Conservation (phyloP, 2,888 invertebrate genomes). For the Athalia circularis region DNA sequence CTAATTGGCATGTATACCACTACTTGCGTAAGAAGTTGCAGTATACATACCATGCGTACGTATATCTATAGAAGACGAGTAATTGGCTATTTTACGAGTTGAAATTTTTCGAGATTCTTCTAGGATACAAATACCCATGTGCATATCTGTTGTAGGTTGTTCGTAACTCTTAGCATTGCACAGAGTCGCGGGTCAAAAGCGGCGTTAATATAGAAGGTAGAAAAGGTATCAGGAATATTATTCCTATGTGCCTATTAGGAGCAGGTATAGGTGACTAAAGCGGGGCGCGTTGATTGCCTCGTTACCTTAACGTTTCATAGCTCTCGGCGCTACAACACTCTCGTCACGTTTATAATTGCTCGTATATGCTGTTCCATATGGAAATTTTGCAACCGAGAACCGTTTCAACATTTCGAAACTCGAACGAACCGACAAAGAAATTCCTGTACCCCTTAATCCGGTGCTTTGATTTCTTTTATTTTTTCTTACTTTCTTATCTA, state of each 20-base stretch:
- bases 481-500: not conserved
- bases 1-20: constrained; percentile 21
- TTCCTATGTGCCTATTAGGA: constrained; percentile 29
- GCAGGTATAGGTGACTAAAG: constrained; percentile 26
- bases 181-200: too few species aligned
- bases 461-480: not conserved
- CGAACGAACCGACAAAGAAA: not conserved
- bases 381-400: constrained; percentile 13
- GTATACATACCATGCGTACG: not conserved
- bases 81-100: constrained; percentile 34
- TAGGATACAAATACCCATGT: constrained; percentile 14
- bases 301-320: constrained; percentile 42
- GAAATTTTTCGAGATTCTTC: not conserved
- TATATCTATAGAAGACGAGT: constrained; percentile 3
- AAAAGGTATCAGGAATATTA: too few species aligned
- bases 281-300: constrained; percentile 44
- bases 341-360: constrained; percentile 33
- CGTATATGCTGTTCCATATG: constrained; percentile 29
- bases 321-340: constrained; percentile 22
- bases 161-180: constrained; percentile 5
- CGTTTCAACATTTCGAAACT: not conserved
- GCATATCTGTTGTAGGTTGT: not conserved
- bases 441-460: not conserved
- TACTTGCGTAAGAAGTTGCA: not conserved
- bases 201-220: too few species aligned